Evolutionary conservation across 2,113 vertebrate species (phyloP), one percentile per base, ranked within the genome.

Genomic region (Heliornis fulica): DNA sequence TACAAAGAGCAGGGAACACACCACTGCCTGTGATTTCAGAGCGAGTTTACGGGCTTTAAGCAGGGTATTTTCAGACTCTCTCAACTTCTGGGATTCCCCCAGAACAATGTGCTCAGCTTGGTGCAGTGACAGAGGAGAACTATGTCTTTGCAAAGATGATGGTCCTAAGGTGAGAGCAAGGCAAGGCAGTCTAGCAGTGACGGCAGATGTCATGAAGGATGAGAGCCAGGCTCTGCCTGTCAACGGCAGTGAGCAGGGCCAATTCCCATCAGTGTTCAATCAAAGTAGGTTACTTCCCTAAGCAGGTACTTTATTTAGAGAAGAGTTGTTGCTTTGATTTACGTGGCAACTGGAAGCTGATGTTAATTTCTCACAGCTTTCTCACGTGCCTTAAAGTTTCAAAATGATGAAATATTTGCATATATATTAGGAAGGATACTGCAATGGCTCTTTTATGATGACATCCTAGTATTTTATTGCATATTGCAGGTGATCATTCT

Each of bases 391-490:
- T 95, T 79, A 34, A 90, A 94, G 71, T 95, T 95, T 96, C 87
- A 69, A 88, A 94, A 82, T 53, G 79, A 78, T 95, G 87, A 95
- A 91, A 87, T 95, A 97, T 95, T 97, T 97, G 96, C 95, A 97
- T 97, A 95, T 96, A 95, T 95, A 95, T 97, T 95, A 86, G 79
- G 75, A 85, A 96, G 72, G 76, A 86, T 86, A 75, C 71, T 34
- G 93, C 85, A 86, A 68, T 57, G 72, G 51, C 32, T 96, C 86
- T 94, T 96, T 95, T 94, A 95, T 83, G 82, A 79, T 65, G 57
- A 90, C 43, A 88, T 32, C 79, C 82, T 81, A 48, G 71, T 68
- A 93, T 83, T 95, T 97, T 94, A 96, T 95, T 91, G 89, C 95
- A 71, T 48, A 94, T 51, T 89, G 89, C 79, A 93, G 94, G 95